phyloP scores from a whole-genome alignment of 1,140 invertebrate species.

The Drosophila chauvacae region DNA sequence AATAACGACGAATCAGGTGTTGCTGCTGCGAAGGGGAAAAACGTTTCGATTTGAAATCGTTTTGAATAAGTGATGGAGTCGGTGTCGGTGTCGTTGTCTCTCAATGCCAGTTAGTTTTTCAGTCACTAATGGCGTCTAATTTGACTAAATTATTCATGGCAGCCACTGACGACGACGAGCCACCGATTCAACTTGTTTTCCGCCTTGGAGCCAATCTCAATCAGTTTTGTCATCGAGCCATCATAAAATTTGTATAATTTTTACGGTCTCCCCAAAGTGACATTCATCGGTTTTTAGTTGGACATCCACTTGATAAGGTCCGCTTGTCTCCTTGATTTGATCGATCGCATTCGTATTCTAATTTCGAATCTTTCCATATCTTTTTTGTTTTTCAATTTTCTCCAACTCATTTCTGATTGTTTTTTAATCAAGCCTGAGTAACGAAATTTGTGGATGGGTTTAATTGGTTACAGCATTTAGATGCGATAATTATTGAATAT shows the following conservation, averaged over 20 bases:
- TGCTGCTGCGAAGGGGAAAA: conserved; percentile 14
- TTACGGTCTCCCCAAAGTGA: conserved; percentile 75
- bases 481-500: conserved; percentile 64
- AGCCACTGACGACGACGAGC: conserved; percentile 37
- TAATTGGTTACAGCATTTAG: conserved; percentile 75
- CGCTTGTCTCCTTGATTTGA: conserved; percentile 73
- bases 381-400: conserved; percentile 46
- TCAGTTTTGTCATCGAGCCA: conserved; percentile 75
- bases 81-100: conserved; percentile 11
- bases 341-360: conserved; percentile 73
- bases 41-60: conserved; percentile 29
- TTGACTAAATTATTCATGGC: conserved; percentile 77
- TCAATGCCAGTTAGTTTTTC: conserved; percentile 46
- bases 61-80: conserved; percentile 38
- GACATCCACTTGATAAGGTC: conserved; percentile 51
- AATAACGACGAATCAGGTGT: conserved; percentile 73
- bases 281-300: conserved; percentile 73
- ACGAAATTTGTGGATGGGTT: conserved; percentile 75
- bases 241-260: conserved; percentile 83
- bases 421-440: conserved; percentile 79
- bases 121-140: conserved; percentile 69
- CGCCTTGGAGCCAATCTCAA: conserved; percentile 41
- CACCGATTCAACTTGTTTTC: conserved; percentile 70
- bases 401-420: conserved; percentile 60
- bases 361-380: conserved; percentile 26